Conservation (phyloP, 2,797 vertebrate genomes). For the Propithecus perrieri region DNA sequence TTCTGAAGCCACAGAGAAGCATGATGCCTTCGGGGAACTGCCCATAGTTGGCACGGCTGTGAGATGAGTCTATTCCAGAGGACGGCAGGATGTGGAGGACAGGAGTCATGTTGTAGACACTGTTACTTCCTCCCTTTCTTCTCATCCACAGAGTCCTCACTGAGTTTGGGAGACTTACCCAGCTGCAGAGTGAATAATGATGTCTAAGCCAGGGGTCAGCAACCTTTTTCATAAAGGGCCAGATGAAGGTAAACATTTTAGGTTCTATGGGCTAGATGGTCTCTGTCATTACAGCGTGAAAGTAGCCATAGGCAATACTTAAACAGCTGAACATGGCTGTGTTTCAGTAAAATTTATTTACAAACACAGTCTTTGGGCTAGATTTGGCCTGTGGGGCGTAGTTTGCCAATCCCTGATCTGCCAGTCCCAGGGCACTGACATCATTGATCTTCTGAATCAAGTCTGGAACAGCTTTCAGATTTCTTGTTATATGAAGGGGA, state of each 20-base stretch:
- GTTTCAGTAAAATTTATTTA: constrained; percentile 15
- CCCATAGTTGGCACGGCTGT: neutral
- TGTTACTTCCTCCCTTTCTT: neutral
- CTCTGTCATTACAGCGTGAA: neutral
- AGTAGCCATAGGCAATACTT: neutral
- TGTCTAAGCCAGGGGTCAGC: neutral
- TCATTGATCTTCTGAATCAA: neutral
- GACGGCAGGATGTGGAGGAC: neutral
- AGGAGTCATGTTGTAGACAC: neutral
- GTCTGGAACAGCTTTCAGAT: neutral
- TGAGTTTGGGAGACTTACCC: neutral
- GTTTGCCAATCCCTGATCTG: neutral
- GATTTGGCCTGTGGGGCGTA: neutral
- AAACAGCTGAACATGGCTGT: neutral
- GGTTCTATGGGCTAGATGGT: neutral
- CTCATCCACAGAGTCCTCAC: neutral
- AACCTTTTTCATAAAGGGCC: neutral
- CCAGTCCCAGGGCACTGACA: neutral
- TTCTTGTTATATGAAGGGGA: neutral
- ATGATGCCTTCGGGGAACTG: neutral
- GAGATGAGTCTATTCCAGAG: neutral
- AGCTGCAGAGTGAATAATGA: neutral
- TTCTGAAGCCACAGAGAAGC: neutral
- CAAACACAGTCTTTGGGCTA: neutral
- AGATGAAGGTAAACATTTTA: neutral